A percentile compares a stretch with the other conserved stretches of the same genome.
These are phyloP conservation scores for Nemoura dubitans DNA, from an alignment of 2,888 invertebrate species.

Conservation along the genomic window DNA sequence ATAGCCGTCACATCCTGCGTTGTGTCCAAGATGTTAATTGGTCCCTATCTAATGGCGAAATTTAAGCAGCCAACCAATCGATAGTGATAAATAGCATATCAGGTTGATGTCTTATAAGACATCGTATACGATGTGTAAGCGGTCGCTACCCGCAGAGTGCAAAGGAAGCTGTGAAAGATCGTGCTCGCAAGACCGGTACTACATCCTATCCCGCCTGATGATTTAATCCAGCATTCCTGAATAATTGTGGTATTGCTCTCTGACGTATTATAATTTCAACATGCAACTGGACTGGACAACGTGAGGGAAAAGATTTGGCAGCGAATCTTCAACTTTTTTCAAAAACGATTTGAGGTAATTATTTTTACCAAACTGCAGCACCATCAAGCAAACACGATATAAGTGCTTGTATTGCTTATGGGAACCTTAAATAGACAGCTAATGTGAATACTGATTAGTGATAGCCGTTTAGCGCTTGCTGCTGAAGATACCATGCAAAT, in stretches of 20 bases:
- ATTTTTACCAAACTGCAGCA: neutral
- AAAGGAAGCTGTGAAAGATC: neutral
- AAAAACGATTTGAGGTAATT: neutral
- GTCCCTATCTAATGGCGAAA: slow-evolving; percentile 3
- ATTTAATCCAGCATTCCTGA: neutral
- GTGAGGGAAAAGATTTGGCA: neutral
- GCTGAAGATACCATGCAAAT: neutral
- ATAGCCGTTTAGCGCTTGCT: neutral
- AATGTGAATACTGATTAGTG: neutral
- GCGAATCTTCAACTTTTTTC: neutral
- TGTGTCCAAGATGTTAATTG: neutral
- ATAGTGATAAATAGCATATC: neutral
- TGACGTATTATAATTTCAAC: neutral
- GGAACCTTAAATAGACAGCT: neutral
- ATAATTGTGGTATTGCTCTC: neutral
- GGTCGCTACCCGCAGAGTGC: neutral
- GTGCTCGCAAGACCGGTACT: neutral
- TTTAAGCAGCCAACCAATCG: neutral
- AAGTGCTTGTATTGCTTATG: neutral
- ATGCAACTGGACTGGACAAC: neutral
- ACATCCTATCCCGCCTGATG: neutral
- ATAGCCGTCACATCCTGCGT: neutral
- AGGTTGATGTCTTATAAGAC: neutral
- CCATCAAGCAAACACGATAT: neutral
- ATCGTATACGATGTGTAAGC: neutral